Evolutionary conservation across 2,888 invertebrate species (phyloP).

Genomic region (Celastrina argiolus): DNA sequence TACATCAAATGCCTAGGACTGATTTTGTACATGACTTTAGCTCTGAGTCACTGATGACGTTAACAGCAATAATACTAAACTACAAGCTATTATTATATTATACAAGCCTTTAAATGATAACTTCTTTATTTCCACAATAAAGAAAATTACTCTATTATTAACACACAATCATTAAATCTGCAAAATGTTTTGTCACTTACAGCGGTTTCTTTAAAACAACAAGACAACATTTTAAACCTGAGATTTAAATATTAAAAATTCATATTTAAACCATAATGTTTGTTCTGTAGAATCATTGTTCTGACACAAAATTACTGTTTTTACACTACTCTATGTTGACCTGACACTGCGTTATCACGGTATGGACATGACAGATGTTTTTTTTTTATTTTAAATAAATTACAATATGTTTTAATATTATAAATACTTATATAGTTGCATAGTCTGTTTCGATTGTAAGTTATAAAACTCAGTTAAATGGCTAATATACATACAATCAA

Average conservation of each 20-base stretch:
- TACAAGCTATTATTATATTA: too few species aligned
- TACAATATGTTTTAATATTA: neutral
- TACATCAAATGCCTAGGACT: too few species aligned
- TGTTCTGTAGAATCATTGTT: neutral
- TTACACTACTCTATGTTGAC: neutral
- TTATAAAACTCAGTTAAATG: neutral
- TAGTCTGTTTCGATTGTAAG: neutral
- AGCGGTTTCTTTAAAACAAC: too few species aligned
- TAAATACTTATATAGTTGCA: neutral
- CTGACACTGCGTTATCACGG: neutral
- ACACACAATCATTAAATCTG: too few species aligned
- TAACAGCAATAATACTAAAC: too few species aligned
- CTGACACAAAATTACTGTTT: neutral
- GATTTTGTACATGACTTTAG: too few species aligned
- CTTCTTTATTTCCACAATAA: too few species aligned
- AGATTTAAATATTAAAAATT: neutral
- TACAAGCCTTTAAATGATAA: too few species aligned
- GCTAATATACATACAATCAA: neutral
- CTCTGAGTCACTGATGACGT: too few species aligned
- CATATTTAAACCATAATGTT: neutral
- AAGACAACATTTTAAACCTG: too few species aligned
- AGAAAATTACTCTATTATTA: too few species aligned
- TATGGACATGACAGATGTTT: neutral
- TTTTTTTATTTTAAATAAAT: neutral
- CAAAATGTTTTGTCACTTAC: too few species aligned